These are phyloP conservation scores for Pegoplata infirma DNA, from an alignment of 2,888 invertebrate species.

Conservation along the genomic window DNA sequence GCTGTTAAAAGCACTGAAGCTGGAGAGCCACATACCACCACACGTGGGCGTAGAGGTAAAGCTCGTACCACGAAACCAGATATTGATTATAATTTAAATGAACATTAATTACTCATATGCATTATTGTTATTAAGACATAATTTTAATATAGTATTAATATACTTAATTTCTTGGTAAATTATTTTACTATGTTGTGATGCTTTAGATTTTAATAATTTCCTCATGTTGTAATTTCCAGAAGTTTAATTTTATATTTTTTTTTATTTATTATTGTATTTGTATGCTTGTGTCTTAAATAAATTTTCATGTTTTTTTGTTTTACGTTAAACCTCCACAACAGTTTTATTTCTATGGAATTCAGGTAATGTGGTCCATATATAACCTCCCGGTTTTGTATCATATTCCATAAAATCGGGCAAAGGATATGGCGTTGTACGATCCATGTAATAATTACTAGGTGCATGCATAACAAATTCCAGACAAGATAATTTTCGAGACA, in stretches of 20 bases:
- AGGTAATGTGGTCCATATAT: constrained; percentile 83
- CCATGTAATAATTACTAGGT: constrained; percentile 92
- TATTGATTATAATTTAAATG: constrained; percentile 26
- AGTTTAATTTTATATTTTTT: constrained; percentile 1
- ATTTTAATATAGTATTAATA: background rate
- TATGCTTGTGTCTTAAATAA: constrained; percentile 26
- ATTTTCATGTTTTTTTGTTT: constrained; percentile 10
- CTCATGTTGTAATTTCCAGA: too few relatives aligned
- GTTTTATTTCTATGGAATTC: constrained; percentile 66
- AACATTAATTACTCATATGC: background rate
- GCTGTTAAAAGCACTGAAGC: background rate
- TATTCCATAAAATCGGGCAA: constrained; percentile 78
- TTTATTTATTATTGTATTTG: constrained; percentile 6
- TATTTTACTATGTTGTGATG: background rate
- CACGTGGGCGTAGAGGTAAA: constrained; percentile 14
- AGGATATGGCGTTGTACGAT: constrained; percentile 88
- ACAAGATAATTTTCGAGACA: constrained; percentile 89
- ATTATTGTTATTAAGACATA: background rate
- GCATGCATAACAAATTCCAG: constrained; percentile 97
- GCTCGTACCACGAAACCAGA: constrained; percentile 5
- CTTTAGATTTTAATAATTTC: background rate
- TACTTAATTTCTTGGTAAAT: background rate
- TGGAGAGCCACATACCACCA: background rate
- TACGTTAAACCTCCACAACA: constrained; percentile 6
- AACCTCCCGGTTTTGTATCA: constrained; percentile 80